Conservation (phyloP, 2,113 vertebrate genomes). For the Miniopterus natalensis region DNA sequence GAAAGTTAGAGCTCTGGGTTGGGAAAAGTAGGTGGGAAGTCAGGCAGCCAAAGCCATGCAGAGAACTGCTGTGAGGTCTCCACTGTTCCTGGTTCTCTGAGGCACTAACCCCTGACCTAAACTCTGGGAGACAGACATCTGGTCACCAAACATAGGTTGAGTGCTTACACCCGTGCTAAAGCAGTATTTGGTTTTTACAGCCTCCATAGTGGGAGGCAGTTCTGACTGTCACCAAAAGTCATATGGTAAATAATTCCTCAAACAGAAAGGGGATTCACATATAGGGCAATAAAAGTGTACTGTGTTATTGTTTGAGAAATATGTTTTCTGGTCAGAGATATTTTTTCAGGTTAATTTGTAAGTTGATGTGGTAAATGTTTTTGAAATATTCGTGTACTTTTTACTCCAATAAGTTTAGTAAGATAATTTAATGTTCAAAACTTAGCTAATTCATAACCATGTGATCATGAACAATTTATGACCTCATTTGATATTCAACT, state of each 20-base stretch:
- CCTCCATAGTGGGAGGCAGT: not conserved
- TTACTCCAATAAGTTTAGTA: not conserved
- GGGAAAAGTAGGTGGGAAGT: too few relatives aligned
- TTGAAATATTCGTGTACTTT: slow-evolving; percentile 47
- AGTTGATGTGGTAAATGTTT: not conserved
- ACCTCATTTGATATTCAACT: not conserved
- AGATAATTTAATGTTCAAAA: slow-evolving; percentile 7
- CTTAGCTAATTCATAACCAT: not conserved
- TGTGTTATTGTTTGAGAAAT: not conserved
- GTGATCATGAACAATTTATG: not conserved
- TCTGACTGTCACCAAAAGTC: not conserved
- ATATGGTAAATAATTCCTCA: not conserved
- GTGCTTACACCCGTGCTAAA: not conserved
- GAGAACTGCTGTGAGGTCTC: not conserved
- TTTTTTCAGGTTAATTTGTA: not conserved
- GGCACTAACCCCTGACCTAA: not conserved
- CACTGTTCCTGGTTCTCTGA: not conserved
- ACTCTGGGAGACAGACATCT: not conserved
- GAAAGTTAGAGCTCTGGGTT: not conserved
- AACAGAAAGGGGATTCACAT: not conserved
- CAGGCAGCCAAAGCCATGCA: not conserved
- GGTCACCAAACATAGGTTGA: not conserved
- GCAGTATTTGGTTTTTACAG: not conserved
- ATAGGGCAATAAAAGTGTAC: not conserved
- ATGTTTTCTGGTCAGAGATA: not conserved